Percentiles rank a stretch among this genome's conserved stretches.
These are phyloP conservation scores for Dilophus febrilis DNA, from an alignment of 2,888 invertebrate species.

Conservation along the genomic window DNA sequence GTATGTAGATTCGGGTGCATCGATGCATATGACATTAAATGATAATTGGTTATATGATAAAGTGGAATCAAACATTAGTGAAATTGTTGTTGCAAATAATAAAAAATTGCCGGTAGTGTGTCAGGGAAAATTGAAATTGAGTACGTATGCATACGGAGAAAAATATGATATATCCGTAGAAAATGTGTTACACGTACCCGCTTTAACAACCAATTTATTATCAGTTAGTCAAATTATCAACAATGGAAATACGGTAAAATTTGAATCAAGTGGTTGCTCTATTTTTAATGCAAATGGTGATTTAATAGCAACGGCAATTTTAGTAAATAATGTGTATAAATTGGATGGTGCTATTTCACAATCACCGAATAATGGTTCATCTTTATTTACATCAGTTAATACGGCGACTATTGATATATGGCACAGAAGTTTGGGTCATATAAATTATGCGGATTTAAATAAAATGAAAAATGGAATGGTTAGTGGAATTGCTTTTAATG, in stretches of 20 bases:
- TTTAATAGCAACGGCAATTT: slow-evolving; percentile 9
- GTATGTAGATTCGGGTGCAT: slow-evolving; percentile 20
- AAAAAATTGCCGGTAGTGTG: slow-evolving; percentile 6
- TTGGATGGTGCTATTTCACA: neutral
- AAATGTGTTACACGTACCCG: slow-evolving; percentile 7
- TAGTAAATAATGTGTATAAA: slow-evolving; percentile 8
- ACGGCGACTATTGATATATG: slow-evolving; percentile 6
- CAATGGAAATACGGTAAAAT: slow-evolving; percentile 11
- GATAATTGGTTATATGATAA: slow-evolving; percentile 9
- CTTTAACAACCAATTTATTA: slow-evolving; percentile 10
- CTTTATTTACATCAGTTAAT: too few species aligned
- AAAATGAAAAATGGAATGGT: slow-evolving; percentile 6
- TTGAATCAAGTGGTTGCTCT: slow-evolving; percentile 10
- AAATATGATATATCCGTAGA: neutral
- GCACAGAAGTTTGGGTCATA: slow-evolving; percentile 12
- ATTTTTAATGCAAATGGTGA: slow-evolving; percentile 8
- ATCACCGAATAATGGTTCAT: neutral
- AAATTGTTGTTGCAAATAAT: neutral
- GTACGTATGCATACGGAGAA: slow-evolving; percentile 4
- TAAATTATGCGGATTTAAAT: slow-evolving; percentile 8
- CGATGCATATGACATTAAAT: slow-evolving; percentile 14
- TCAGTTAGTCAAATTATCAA: slow-evolving; percentile 9
- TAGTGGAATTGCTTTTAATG: neutral
- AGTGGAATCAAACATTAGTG: slow-evolving; percentile 6
- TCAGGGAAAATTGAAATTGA: slow-evolving; percentile 9